These are phyloP conservation scores for Propithecus coquereli DNA, from an alignment of 2,113 vertebrate species.

Conservation along the genomic window DNA sequence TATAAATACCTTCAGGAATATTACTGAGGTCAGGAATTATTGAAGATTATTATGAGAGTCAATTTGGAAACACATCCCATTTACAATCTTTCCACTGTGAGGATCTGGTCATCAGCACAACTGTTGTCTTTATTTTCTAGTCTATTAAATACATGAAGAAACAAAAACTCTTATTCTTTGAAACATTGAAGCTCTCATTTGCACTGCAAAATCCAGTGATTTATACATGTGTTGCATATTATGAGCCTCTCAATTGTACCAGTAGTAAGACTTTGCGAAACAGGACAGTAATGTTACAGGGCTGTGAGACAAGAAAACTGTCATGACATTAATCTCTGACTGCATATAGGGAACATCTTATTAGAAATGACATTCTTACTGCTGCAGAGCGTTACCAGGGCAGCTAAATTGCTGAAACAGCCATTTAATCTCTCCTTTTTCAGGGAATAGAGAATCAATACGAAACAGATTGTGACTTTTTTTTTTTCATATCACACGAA, in stretches of 20 bases:
- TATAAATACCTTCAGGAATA: background rate
- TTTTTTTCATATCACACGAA: background rate
- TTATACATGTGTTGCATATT: background rate
- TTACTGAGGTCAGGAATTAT: background rate
- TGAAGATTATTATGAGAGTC: background rate
- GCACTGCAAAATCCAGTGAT: background rate
- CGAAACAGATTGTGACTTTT: background rate
- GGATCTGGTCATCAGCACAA: background rate
- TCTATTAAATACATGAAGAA: background rate
- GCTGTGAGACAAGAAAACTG: background rate
- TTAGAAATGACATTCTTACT: background rate
- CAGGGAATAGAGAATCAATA: background rate
- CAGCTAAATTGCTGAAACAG: background rate
- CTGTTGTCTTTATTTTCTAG: background rate
- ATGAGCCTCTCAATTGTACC: background rate
- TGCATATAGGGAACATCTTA: background rate
- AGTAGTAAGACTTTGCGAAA: background rate
- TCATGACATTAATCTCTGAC: background rate
- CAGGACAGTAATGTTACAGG: background rate
- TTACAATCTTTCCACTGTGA: background rate
- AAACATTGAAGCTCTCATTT: slow-evolving; percentile 8
- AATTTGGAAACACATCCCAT: background rate
- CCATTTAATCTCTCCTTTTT: background rate
- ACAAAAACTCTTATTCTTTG: background rate
- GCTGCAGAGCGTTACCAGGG: background rate